Evolutionary conservation across 2,888 invertebrate species (phyloP), one percentile per base, ranked within the genome.

Genomic region (Lutraria lutraria): DNA sequence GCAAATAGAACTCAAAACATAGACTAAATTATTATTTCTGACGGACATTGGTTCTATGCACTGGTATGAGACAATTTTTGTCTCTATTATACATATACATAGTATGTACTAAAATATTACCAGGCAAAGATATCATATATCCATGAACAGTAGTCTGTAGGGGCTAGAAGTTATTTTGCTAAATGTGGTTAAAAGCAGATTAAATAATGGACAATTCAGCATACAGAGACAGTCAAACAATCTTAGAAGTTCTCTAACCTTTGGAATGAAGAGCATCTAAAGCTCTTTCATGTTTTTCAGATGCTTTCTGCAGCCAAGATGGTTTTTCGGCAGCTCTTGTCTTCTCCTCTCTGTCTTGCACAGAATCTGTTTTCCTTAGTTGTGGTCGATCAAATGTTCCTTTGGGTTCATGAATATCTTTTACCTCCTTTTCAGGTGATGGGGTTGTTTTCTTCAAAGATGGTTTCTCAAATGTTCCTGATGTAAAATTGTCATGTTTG

Each of bases 301-400:
- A 91, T 21, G 93, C 93, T 60, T 87, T 87, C 76, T 93, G 92
- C 54, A 92, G 81, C 92, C 92, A 92, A 10, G 54, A 81, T 60
- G 92, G 92, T 43, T 90, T 90, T 8, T 89, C 85, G 52, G 86
- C 79, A 54, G 25, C 31, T 60, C 88, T 89, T 43, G 82, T 53
- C 53, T n/a, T 81, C 25, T 84, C 86, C 34, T 88, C 83, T 53
- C 82, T 29, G 21, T 89, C 85, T n/a, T 82, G 85, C 43, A 81
- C 34, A 76, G 60, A 52, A 25, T 89, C 89, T 15, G 91, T 89
- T 81, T 90, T 92, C 79, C 91, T 83, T 43, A 93, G 76, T 3
- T 85, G 87, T 13, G 93, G 93, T 34, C 89, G 87, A 89, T 92
- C 92, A 93, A 93, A 93, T n/a, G 60, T 89, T 76, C 91, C 91